Percentiles rank a stretch among this genome's conserved stretches.
These are phyloP conservation scores for Xylocampa areola DNA, from an alignment of 2,888 invertebrate genomes.

Conservation along the genomic window DNA sequence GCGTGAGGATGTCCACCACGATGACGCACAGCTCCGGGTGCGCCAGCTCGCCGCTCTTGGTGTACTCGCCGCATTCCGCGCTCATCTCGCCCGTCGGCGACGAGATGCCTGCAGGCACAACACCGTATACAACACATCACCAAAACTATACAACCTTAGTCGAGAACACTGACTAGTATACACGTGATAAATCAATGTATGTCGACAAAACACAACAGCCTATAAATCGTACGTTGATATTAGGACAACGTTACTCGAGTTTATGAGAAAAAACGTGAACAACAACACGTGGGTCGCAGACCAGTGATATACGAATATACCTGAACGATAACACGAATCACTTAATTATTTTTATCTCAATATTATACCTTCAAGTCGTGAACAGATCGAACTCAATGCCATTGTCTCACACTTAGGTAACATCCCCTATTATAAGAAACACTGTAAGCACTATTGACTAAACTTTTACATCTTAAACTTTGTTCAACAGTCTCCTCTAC, in stretches of 20 bases:
- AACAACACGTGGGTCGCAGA: slow-evolving; percentile 5
- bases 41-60: slow-evolving; percentile 80
- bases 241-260: too few relatives aligned
- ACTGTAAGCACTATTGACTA: neutral
- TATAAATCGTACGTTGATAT: too few relatives aligned
- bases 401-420: too few relatives aligned
- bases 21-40: slow-evolving; percentile 90
- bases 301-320: neutral
- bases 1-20: slow-evolving; percentile 89
- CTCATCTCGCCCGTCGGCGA: slow-evolving; percentile 60
- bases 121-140: neutral
- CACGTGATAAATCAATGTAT: too few relatives aligned
- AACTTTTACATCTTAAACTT: slow-evolving; percentile 31
- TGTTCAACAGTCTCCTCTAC: slow-evolving; percentile 11
- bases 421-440: neutral
- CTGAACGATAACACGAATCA: slow-evolving; percentile 2
- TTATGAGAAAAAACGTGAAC: too few relatives aligned
- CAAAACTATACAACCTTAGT: neutral
- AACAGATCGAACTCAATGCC: slow-evolving; percentile 9
- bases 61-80: slow-evolving; percentile 71
- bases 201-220: too few relatives aligned
- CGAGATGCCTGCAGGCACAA: slow-evolving; percentile 61
- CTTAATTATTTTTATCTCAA: slow-evolving; percentile 20
- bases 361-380: slow-evolving; percentile 28
- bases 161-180: neutral